Conservation (phyloP, 2,113 vertebrate genomes). For the Sebastes schlegelii region DNA sequence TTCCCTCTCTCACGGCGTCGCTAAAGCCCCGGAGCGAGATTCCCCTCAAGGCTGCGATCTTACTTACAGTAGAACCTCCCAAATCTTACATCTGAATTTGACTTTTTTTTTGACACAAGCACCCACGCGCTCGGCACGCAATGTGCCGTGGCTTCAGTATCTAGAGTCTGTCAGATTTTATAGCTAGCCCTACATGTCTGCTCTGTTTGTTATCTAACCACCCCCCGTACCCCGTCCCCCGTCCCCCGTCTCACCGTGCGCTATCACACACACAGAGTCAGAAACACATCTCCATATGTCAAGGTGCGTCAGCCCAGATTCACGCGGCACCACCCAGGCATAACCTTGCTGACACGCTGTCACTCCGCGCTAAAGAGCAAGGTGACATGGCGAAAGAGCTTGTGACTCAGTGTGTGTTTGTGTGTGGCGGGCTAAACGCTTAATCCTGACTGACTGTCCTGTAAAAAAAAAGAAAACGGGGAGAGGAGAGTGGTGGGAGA, state of each 20-base stretch:
- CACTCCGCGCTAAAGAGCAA: conserved; percentile 68
- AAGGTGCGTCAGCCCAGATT: conserved; percentile 54
- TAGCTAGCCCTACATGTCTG: conserved; percentile 26
- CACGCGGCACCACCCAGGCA: conserved; percentile 48
- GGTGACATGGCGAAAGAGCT: conserved; percentile 49
- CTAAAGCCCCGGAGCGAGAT: conserved; percentile 30
- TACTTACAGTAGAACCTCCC: conserved; percentile 26
- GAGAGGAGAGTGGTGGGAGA: conserved; percentile 22
- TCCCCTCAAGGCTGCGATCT: conserved; percentile 12
- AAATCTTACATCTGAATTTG: conserved; percentile 36
- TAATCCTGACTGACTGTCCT: conserved; percentile 74
- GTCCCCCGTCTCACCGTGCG: conserved; percentile 5
- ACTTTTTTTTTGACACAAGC: neutral
- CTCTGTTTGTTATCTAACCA: conserved; percentile 43
- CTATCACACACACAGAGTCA: conserved; percentile 12
- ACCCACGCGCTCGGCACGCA: neutral
- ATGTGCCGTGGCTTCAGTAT: conserved; percentile 5
- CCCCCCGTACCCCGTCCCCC: no score
- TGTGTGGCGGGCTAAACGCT: conserved; percentile 36
- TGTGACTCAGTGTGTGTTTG: conserved; percentile 30
- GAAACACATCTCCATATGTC: conserved; percentile 67
- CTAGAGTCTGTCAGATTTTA: conserved; percentile 31
- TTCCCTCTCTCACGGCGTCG: conserved; percentile 32
- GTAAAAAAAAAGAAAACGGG: conserved; percentile 31
- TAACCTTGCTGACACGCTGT: conserved; percentile 69